These are phyloP conservation scores for Clarias gariepinus DNA, from an alignment of 2,113 vertebrate genomes.

Conservation along the genomic window DNA sequence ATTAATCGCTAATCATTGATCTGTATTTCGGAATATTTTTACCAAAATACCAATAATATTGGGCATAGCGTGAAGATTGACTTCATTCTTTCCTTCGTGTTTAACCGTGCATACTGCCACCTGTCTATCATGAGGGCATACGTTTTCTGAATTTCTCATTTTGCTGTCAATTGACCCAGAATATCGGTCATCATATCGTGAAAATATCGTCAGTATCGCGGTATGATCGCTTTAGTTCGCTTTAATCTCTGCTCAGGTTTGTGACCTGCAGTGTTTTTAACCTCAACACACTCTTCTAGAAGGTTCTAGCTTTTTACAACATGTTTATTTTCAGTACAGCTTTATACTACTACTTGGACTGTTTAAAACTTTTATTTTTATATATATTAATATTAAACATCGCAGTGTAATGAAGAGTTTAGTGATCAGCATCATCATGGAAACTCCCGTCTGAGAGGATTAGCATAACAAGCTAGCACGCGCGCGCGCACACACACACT, in stretches of 20 bases:
- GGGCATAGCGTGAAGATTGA: no score
- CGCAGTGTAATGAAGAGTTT: neutral
- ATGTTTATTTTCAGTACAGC: neutral
- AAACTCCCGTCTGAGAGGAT: neutral
- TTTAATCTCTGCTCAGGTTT: neutral
- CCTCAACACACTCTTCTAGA: neutral
- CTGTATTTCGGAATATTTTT: no score
- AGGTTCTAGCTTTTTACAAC: neutral
- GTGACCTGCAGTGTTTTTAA: neutral
- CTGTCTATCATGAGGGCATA: no score
- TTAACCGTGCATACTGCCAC: no score
- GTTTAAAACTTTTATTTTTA: no score
- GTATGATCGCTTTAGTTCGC: neutral
- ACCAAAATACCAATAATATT: no score
- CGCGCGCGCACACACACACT: neutral
- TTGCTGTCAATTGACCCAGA: neutral
- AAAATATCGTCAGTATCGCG: neutral
- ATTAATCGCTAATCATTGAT: no score
- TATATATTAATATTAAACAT: neutral
- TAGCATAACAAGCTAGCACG: constrained; percentile 8
- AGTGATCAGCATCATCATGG: neutral
- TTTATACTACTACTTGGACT: no score
- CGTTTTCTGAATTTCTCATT: neutral
- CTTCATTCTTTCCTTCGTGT: no score
- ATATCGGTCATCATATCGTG: neutral